Evolutionary conservation across 1,140 invertebrate genomes (phyloP).

Genomic region (Triops longicaudatus): DNA sequence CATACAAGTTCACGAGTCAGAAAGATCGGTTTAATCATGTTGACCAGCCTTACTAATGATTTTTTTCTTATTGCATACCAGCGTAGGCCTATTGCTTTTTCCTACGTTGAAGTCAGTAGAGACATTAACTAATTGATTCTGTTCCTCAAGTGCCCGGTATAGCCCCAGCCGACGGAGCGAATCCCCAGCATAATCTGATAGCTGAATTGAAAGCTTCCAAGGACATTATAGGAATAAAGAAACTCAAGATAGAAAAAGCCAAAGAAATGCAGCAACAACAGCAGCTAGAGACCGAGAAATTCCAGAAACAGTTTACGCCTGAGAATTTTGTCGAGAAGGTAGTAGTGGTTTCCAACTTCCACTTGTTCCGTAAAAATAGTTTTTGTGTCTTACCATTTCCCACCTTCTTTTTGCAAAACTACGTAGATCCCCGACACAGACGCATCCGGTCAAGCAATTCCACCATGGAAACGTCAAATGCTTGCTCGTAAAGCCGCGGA

Average conservation of each 20-base stretch:
- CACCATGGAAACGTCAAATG: conserved; percentile 91
- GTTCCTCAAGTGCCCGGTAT: conserved; percentile 44
- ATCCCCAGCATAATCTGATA: conserved; percentile 58
- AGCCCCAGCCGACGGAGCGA: conserved; percentile 46
- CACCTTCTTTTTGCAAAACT: conserved; percentile 17
- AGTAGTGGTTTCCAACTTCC: background rate
- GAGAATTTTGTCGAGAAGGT: conserved; percentile 84
- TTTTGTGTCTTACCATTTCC: conserved; percentile 5
- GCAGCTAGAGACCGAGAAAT: conserved; percentile 69
- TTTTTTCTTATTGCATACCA: too few relatives aligned
- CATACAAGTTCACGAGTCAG: too few relatives aligned
- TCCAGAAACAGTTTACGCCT: conserved; percentile 70
- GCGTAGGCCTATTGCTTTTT: too few relatives aligned
- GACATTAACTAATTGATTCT: conserved; percentile 40
- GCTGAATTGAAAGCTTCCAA: conserved; percentile 82
- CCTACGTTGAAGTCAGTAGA: conserved; percentile 21
- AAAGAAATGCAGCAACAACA: conserved; percentile 68
- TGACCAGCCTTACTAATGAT: too few relatives aligned
- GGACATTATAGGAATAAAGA: conserved; percentile 75
- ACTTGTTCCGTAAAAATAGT: background rate
- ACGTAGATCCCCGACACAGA: conserved; percentile 79
- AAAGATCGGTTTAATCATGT: too few relatives aligned
- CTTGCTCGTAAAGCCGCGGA: conserved; percentile 85
- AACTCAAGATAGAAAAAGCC: conserved; percentile 76
- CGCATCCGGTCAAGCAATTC: conserved; percentile 76